Percentiles rank a stretch among this genome's conserved stretches.
Conservation (phyloP, 2,797 vertebrate genomes). For the Halcyon badia region DNA sequence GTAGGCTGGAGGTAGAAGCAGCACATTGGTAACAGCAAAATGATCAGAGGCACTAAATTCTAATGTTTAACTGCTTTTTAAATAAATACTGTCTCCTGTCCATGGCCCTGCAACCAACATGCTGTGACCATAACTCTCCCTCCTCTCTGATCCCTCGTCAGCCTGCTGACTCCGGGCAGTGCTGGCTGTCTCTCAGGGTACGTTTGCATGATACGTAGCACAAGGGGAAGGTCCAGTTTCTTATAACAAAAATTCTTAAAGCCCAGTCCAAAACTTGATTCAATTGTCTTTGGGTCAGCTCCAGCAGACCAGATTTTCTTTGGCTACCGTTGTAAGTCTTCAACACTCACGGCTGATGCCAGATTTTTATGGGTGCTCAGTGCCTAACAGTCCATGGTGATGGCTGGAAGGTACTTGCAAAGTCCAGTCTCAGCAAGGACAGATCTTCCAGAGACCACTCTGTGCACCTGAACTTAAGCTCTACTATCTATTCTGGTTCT, state of each 20-base stretch:
- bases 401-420: background rate
- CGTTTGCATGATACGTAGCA: fast-evolving
- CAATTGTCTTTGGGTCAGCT: background rate
- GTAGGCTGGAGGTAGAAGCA: background rate
- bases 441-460: background rate
- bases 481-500: background rate
- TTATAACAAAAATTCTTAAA: slow-evolving; percentile 22
- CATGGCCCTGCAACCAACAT: background rate
- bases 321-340: background rate
- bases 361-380: background rate
- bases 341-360: background rate
- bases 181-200: background rate
- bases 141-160: background rate
- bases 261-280: background rate
- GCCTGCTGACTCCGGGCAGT: background rate
- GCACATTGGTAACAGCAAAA: background rate
- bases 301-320: slow-evolving; percentile 28
- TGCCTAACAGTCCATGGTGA: background rate
- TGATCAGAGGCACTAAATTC: background rate
- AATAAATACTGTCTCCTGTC: background rate
- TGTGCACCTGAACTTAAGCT: background rate
- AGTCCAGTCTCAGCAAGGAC: background rate
- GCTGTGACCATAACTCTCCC: background rate
- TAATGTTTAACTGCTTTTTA: background rate
- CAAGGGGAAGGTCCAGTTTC: slow-evolving; percentile 19